Evolutionary conservation across 2,888 invertebrate genomes (phyloP).

Genomic region (Reticulitermes lucifugus): DNA sequence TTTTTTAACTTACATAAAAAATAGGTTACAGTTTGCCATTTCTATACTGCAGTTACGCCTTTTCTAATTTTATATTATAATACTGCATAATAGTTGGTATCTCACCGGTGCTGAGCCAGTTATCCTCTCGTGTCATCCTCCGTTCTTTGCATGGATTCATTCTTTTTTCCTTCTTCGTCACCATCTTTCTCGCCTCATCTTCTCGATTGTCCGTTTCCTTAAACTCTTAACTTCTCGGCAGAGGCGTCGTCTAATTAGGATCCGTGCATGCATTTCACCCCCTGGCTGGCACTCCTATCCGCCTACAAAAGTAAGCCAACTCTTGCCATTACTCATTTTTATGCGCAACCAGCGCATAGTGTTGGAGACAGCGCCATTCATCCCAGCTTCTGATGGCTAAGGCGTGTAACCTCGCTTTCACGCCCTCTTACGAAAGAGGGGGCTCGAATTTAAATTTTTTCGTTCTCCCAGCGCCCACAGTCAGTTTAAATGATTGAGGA

Average conservation of each 20-base stretch:
- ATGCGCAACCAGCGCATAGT: slow-evolving; percentile 44
- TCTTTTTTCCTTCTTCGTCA: slow-evolving; percentile 2
- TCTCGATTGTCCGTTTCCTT: slow-evolving; percentile 33
- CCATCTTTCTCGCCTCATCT: slow-evolving; percentile 31
- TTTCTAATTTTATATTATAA: slow-evolving; percentile 5
- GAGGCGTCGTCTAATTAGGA: slow-evolving; percentile 47
- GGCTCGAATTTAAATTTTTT: slow-evolving; percentile 32
- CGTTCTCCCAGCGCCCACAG: background rate
- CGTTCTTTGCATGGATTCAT: background rate
- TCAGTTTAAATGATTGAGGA: background rate
- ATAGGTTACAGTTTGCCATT: background rate
- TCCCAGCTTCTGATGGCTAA: slow-evolving; percentile 26
- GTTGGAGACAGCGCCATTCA: slow-evolving; percentile 47
- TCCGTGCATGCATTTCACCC: slow-evolving; percentile 25
- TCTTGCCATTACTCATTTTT: slow-evolving; percentile 52
- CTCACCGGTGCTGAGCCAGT: slow-evolving; percentile 14
- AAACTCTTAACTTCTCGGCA: slow-evolving; percentile 31
- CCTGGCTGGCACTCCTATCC: background rate
- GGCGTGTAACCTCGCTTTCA: slow-evolving; percentile 32
- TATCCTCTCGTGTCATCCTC: background rate
- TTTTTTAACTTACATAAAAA: background rate
- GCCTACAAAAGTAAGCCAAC: slow-evolving; percentile 47
- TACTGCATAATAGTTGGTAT: slow-evolving; percentile 3
- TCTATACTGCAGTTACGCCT: background rate
- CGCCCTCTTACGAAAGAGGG: slow-evolving; percentile 35